Percentiles rank a stretch among this genome's conserved stretches.
Conservation (phyloP, 2,888 invertebrate species). For the Hypena proboscidalis region DNA sequence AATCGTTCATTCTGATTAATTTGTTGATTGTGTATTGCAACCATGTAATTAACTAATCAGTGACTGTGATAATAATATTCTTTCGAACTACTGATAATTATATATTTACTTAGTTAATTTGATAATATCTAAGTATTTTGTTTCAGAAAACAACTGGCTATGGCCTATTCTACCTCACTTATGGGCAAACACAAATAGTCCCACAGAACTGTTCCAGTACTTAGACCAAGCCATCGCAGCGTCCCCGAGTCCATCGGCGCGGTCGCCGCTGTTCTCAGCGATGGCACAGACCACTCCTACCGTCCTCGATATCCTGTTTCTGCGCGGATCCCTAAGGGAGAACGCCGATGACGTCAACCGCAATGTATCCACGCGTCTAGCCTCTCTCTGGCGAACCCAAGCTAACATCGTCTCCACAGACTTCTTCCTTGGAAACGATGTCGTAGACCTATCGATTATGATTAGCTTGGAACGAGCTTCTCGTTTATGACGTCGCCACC, state of each 20-base stretch:
- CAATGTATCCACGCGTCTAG: slow-evolving; percentile 88
- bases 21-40: too few relatives aligned
- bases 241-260: slow-evolving; percentile 68
- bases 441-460: slow-evolving; percentile 88
- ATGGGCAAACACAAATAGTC: slow-evolving; percentile 86
- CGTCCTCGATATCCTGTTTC: slow-evolving; percentile 86
- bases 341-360: slow-evolving; percentile 89
- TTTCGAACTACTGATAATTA: too few relatives aligned
- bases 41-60: too few relatives aligned
- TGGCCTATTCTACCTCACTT: slow-evolving; percentile 87
- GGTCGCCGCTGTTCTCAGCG: slow-evolving; percentile 86
- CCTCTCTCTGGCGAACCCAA: slow-evolving; percentile 87
- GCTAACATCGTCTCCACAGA: slow-evolving; percentile 91
- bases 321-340: slow-evolving; percentile 86
- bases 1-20: too few relatives aligned
- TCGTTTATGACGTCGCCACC: slow-evolving; percentile 71
- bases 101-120: too few relatives aligned
- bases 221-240: slow-evolving; percentile 70
- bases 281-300: slow-evolving; percentile 91
- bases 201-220: slow-evolving; percentile 66
- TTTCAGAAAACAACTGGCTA: slow-evolving; percentile 85
- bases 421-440: slow-evolving; percentile 89
- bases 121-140: too few relatives aligned
- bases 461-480: slow-evolving; percentile 73
- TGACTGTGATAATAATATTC: too few relatives aligned